phyloP scores from a whole-genome alignment of 2,888 invertebrate species.

The Hirtodrosophila alboralis region DNA sequence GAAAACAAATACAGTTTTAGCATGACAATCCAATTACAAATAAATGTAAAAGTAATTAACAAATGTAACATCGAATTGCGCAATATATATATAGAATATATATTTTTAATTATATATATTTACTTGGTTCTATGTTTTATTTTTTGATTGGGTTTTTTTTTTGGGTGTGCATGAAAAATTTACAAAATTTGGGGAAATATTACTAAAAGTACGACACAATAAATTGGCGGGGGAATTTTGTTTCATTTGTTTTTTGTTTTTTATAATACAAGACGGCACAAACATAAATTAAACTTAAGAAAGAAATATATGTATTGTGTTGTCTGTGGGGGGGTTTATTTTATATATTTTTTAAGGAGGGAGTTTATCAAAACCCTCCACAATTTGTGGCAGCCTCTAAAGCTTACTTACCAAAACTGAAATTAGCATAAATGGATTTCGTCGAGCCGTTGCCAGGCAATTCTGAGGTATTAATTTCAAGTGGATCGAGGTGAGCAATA shows the following conservation, averaged over 20 bases:
- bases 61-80: constrained; percentile 30
- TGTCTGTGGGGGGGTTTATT: constrained; percentile 5
- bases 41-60: constrained; percentile 25
- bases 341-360: too few species aligned
- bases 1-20: constrained; percentile 36
- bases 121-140: constrained; percentile 70
- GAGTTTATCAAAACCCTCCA: constrained; percentile 15
- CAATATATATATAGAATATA: constrained; percentile 32
- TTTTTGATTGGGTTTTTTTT: constrained; percentile 30
- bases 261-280: constrained; percentile 41
- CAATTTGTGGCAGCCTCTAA: constrained; percentile 35
- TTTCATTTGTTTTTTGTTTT: too few species aligned
- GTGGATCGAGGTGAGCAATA: constrained; percentile 98
- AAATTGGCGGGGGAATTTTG: constrained; percentile 16
- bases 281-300: constrained; percentile 37
- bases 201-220: constrained; percentile 44
- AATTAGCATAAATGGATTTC: constrained; percentile 97
- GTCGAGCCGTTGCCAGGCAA: constrained; percentile 94
- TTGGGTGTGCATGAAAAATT: constrained; percentile 56
- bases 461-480: constrained; percentile 96
- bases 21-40: constrained; percentile 30
- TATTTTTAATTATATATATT: constrained; percentile 48
- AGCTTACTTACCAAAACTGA: constrained; percentile 95
- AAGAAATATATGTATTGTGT: constrained; percentile 36
- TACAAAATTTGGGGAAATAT: constrained; percentile 41